A percentile compares a stretch with the other conserved stretches of the same genome.
phyloP scores from a whole-genome alignment of 2,797 vertebrate genomes.

The Pangasius krempfi region DNA sequence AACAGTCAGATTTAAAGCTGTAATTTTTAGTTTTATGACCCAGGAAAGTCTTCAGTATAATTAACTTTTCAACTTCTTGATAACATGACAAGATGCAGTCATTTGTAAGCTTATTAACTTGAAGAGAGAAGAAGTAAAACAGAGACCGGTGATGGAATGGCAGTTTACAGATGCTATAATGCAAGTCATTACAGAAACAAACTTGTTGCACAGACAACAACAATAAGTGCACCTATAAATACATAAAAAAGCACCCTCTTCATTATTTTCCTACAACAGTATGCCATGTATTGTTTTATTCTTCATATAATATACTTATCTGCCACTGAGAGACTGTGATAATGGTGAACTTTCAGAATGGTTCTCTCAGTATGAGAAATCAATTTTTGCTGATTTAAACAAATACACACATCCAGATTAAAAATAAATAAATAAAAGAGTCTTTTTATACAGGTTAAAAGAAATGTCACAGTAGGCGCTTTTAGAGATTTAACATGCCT shows the following conservation, averaged over 20 bases:
- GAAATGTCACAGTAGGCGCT: background rate
- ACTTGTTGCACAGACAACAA: background rate
- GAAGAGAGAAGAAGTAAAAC: background rate
- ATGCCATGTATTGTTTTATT: background rate
- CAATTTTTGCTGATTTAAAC: conserved; percentile 31
- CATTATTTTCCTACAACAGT: background rate
- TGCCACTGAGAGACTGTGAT: conserved; percentile 23
- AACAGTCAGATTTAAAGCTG: background rate
- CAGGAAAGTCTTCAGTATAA: background rate
- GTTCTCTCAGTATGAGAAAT: background rate
- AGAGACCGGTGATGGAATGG: background rate
- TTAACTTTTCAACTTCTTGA: background rate
- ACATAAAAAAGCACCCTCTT: background rate
- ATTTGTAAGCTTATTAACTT: background rate
- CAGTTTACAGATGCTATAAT: background rate
- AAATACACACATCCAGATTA: conserved; percentile 20
- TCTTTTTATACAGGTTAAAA: conserved; percentile 10
- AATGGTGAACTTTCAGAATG: background rate
- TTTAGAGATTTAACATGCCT: conserved; percentile 2
- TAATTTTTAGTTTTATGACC: background rate
- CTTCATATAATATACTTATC: conserved; percentile 32
- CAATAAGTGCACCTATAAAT: background rate
- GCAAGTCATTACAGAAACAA: background rate
- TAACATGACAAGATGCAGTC: background rate
- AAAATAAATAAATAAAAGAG: conserved; percentile 21